These are phyloP conservation scores for Galerucella calmariensis DNA, from an alignment of 2,888 invertebrate genomes.

Conservation along the genomic window DNA sequence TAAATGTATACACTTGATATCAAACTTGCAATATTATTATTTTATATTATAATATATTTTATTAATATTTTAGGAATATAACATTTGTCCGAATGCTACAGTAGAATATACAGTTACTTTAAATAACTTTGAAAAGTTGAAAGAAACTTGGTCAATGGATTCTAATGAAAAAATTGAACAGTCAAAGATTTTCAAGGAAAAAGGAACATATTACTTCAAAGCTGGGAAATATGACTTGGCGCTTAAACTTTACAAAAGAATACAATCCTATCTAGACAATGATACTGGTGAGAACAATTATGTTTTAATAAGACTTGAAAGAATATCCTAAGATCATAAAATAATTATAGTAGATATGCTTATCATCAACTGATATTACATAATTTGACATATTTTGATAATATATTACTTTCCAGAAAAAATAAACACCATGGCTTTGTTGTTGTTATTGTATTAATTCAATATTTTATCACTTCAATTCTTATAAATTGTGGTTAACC, in stretches of 20 bases:
- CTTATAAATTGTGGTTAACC: no score
- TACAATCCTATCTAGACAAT: slow-evolving; percentile 73
- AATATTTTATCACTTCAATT: no score
- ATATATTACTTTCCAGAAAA: no score
- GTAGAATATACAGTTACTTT: slow-evolving; percentile 86
- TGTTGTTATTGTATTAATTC: no score
- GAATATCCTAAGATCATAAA: background rate
- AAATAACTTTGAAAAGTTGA: slow-evolving; percentile 84
- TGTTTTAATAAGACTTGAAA: background rate
- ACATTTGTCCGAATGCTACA: slow-evolving; percentile 82
- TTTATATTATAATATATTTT: background rate
- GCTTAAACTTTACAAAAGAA: slow-evolving; percentile 86
- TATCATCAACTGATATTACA: background rate
- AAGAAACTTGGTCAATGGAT: slow-evolving; percentile 86
- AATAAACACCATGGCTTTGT: no score
- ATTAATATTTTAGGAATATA: slow-evolving; percentile 64
- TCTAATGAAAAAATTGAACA: slow-evolving; percentile 82
- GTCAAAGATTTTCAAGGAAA: slow-evolving; percentile 85
- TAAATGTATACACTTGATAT: no score
- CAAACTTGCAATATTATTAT: background rate
- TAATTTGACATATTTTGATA: no score
- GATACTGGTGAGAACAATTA: slow-evolving; percentile 64
- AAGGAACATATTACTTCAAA: slow-evolving; percentile 92
- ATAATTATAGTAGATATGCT: background rate
- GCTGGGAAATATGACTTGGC: slow-evolving; percentile 81